Evolutionary conservation across 1,140 invertebrate genomes (phyloP), one percentile per base, ranked within the genome.

Genomic region (Hesperophylax magnus): DNA sequence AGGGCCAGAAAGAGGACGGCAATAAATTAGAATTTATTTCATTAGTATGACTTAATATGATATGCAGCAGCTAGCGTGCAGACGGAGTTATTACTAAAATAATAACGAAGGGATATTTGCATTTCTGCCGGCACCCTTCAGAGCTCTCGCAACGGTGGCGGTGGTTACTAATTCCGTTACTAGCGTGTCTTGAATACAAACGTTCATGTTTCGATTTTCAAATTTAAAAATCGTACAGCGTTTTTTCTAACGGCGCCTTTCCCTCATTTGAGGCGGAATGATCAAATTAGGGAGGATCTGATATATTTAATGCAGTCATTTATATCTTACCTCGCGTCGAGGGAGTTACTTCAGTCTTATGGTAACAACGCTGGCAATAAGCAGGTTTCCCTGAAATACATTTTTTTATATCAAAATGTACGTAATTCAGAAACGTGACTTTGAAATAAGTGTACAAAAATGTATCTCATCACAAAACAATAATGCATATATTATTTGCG

Each of bases 11-110:
- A 34, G 34, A 61, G 56, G 4, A 47, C 60, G 39, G 52, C 56
- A 79, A 83, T 83, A 83, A 83, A 83, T 81, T 80, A 81, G 79
- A 83, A 81, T 83, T 83, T 83, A 81, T 83, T 81, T 77, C 75
- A 75, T 74, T 76, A 72, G 77, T 77, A 82, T 53, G 82, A 83
- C 79, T 83, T 81, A 76, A 83, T 81, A 80, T 78, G 75, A 81
- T 80, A 80, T 80, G 81, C 78, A 83, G 78, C 74, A 77, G 54
- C 60, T 78, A 78, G 71, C 76, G 79, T 80, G 75, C 72, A 78
- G 82, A 77, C 79, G 61, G 56, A 71, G 77, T 81, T 78, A 77
- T 78, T 81, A 83, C 79, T 83, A 76, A 81, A 83, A 83, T 83
- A 83, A 83, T 81, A 83, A 83, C 82, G 82, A 83, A 79, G 76